These are phyloP conservation scores for Aphelocoma coerulescens DNA, from an alignment of 2,113 vertebrate genomes.

Conservation along the genomic window DNA sequence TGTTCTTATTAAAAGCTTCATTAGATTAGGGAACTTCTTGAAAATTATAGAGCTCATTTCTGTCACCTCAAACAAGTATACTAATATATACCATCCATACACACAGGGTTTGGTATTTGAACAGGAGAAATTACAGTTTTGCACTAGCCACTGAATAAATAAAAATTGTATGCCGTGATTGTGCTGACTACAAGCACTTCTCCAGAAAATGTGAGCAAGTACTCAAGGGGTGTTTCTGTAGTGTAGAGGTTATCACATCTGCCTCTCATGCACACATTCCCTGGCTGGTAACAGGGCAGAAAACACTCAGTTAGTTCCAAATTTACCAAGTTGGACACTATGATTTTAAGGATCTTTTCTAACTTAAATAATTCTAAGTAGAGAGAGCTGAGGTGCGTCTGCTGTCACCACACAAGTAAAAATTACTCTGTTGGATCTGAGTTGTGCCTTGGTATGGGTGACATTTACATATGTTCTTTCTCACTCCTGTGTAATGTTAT, in stretches of 20 bases:
- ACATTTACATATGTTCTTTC: background rate
- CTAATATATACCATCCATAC: background rate
- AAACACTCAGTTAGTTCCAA: background rate
- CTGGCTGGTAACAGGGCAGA: background rate
- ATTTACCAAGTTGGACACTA: background rate
- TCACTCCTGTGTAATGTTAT: background rate
- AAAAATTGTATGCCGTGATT: background rate
- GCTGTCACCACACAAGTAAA: rapidly evolving
- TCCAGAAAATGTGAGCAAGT: background rate
- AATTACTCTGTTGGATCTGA: background rate
- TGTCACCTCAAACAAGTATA: background rate
- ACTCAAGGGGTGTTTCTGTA: background rate
- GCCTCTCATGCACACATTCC: background rate
- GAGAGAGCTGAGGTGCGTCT: background rate
- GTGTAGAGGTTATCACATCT: background rate
- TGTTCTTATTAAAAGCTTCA: background rate
- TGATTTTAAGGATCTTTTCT: background rate
- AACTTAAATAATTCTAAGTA: background rate
- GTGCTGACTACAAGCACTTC: background rate
- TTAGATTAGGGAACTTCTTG: background rate
- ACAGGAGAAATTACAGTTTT: background rate
- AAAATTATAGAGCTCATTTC: background rate
- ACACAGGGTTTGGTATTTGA: background rate
- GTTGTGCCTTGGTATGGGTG: background rate
- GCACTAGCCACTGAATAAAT: background rate